Conservation (phyloP, 1,140 invertebrate species). For the Carcinoscorpius rotundicauda region DNA sequence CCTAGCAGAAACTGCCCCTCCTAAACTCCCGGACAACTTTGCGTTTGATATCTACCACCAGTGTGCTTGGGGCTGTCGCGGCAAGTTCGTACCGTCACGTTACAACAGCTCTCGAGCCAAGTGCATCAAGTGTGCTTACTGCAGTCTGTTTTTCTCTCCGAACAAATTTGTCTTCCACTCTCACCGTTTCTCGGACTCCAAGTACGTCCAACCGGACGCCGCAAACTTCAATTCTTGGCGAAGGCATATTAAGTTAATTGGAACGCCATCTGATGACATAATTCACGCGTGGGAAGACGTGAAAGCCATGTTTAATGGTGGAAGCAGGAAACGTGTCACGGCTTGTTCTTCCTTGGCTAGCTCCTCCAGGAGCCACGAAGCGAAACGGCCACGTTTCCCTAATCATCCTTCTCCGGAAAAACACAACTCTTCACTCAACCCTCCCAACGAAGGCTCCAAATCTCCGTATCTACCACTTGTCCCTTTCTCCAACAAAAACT, state of each 20-base stretch:
- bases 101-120: slow-evolving; percentile 50
- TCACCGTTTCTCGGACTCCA: slow-evolving; percentile 67
- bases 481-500: slow-evolving; percentile 21
- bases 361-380: slow-evolving; percentile 14
- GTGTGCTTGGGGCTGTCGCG: slow-evolving; percentile 88
- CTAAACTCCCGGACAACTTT: slow-evolving; percentile 84
- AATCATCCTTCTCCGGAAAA: background rate
- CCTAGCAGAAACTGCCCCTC: slow-evolving; percentile 74
- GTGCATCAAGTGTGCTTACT: slow-evolving; percentile 87
- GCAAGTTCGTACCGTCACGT: slow-evolving; percentile 80
- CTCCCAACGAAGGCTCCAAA: slow-evolving; percentile 2
- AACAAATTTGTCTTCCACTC: slow-evolving; percentile 99
- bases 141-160: slow-evolving; percentile 87
- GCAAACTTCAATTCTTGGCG: slow-evolving; percentile 98
- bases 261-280: slow-evolving; percentile 65
- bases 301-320: slow-evolving; percentile 97
- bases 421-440: too few species aligned
- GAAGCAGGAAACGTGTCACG: slow-evolving; percentile 77
- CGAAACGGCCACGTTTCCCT: background rate
- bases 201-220: slow-evolving; percentile 84
- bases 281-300: slow-evolving; percentile 63
- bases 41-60: slow-evolving; percentile 88
- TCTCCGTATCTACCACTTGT: slow-evolving; percentile 20
- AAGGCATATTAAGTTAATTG: slow-evolving; percentile 77
- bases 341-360: slow-evolving; percentile 25